Evolutionary conservation across 1,140 invertebrate genomes (phyloP).

Genomic region (Eriosoma lanigerum): DNA sequence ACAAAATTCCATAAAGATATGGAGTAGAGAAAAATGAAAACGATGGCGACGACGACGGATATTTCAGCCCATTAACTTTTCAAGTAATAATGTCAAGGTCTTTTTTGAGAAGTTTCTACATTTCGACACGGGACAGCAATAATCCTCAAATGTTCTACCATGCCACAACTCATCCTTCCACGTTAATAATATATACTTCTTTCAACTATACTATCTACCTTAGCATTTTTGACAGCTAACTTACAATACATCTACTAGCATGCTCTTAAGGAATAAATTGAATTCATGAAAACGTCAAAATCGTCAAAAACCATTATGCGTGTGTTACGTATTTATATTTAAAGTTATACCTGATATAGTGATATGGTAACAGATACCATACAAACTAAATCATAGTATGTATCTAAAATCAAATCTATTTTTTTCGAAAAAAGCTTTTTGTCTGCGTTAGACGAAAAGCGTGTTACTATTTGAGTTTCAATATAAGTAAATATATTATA

Average conservation of each 20-base stretch:
- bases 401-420: too few relatives aligned
- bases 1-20: conserved; percentile 29
- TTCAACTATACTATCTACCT: not conserved
- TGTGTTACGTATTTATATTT: too few relatives aligned
- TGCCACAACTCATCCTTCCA: not conserved
- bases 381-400: too few relatives aligned
- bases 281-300: not conserved
- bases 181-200: conserved; percentile 29
- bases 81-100: conserved; percentile 44
- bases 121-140: conserved; percentile 41
- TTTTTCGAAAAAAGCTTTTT: too few relatives aligned
- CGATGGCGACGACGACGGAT: not conserved
- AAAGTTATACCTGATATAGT: too few relatives aligned
- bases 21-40: not conserved
- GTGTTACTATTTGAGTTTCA: too few relatives aligned
- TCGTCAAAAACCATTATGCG: not conserved
- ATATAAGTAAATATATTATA: too few relatives aligned
- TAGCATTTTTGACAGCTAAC: conserved; percentile 21
- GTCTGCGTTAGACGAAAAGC: too few relatives aligned
- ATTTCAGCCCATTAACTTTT: conserved; percentile 44
- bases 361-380: too few relatives aligned
- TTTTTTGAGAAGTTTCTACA: conserved; percentile 27
- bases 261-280: not conserved
- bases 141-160: conserved; percentile 17
- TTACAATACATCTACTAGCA: not conserved